Evolutionary conservation across 2,888 invertebrate genomes (phyloP).

Genomic region (Yponomeuta sedellus): DNA sequence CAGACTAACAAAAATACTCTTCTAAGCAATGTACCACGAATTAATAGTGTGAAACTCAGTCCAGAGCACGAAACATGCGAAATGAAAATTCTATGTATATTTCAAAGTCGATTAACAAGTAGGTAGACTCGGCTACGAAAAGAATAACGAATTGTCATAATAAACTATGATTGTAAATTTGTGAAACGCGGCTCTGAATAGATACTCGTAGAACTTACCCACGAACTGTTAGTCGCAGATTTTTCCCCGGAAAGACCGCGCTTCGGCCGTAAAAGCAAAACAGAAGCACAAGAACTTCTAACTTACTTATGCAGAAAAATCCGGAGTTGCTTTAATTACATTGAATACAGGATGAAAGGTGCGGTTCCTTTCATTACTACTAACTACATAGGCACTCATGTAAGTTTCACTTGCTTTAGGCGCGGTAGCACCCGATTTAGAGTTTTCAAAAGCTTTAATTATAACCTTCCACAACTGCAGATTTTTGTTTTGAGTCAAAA

Average conservation of each 20-base stretch:
- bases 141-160: too few species aligned
- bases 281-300: constrained; percentile 45
- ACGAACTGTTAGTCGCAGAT: background rate
- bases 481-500: too few species aligned
- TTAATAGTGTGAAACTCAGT: too few species aligned
- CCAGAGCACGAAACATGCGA: too few species aligned
- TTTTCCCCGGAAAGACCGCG: background rate
- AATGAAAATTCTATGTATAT: too few species aligned
- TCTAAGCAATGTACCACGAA: too few species aligned
- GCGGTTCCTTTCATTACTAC: constrained; percentile 48
- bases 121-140: too few species aligned
- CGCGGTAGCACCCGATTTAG: background rate
- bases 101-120: too few species aligned
- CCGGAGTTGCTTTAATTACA: constrained; percentile 62
- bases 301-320: constrained; percentile 59
- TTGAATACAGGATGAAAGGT: constrained; percentile 57
- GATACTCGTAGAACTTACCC: background rate
- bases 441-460: background rate
- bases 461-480: too few species aligned
- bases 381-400: constrained; percentile 32
- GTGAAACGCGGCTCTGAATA: too few species aligned
- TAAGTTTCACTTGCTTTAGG: constrained; percentile 24
- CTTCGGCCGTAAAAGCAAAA: constrained; percentile 31
- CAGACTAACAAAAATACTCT: too few species aligned
- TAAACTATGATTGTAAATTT: too few species aligned